Percentiles rank a stretch among this genome's conserved stretches.
These are phyloP conservation scores for Cyprinella venusta DNA, from an alignment of 2,797 vertebrate genomes.

Conservation along the genomic window DNA sequence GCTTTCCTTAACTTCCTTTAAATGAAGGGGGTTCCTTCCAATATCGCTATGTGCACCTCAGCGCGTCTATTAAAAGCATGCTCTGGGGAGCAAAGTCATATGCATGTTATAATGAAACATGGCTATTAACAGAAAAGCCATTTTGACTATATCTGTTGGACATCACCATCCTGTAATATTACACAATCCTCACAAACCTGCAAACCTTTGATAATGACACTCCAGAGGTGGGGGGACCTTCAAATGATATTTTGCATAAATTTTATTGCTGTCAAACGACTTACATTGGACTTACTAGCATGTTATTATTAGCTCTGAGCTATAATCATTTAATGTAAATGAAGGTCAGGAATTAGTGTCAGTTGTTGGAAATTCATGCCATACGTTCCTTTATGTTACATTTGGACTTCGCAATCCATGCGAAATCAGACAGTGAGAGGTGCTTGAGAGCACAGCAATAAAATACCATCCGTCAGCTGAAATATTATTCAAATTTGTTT, in stretches of 20 bases:
- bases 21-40: slow-evolving; percentile 66
- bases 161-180: slow-evolving; percentile 82
- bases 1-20: slow-evolving; percentile 65
- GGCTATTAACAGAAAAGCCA: slow-evolving; percentile 85
- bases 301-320: slow-evolving; percentile 62
- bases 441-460: slow-evolving; percentile 9
- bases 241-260: slow-evolving; percentile 61
- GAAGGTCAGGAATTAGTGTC: slow-evolving; percentile 61
- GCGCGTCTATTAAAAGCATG: slow-evolving; percentile 79
- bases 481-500: slow-evolving; percentile 57
- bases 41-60: slow-evolving; percentile 71
- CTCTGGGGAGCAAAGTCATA: slow-evolving; percentile 86
- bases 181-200: slow-evolving; percentile 78
- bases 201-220: slow-evolving; percentile 80
- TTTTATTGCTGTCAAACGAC: slow-evolving; percentile 42
- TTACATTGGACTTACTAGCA: slow-evolving; percentile 47
- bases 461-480: background rate
- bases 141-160: slow-evolving; percentile 84
- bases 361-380: slow-evolving; percentile 50
- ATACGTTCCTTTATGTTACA: slow-evolving; percentile 18
- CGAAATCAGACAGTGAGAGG: slow-evolving; percentile 20
- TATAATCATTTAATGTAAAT: slow-evolving; percentile 64
- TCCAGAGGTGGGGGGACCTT: slow-evolving; percentile 56
- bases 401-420: slow-evolving; percentile 43
- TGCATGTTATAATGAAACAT: slow-evolving; percentile 88